Base-by-base conservation (phyloP, 2,797 vertebrate species). In the Crocidura indochinensis region DNA sequence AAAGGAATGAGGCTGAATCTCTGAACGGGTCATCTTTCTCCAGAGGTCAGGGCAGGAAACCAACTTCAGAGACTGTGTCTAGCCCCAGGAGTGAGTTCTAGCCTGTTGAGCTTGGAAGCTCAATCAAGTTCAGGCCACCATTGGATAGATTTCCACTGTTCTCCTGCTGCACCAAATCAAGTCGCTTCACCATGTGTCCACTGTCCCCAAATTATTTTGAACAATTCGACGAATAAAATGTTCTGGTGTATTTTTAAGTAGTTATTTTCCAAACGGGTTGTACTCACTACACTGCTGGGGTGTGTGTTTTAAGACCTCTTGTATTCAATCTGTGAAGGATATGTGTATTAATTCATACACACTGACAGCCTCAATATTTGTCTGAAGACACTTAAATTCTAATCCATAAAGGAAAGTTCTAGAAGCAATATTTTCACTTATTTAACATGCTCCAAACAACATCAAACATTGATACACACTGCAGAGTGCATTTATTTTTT, bases 391-490 rank as follows among this genome's bases (percentile, higher is more conserved):
- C 94, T 94, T 92, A 96, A 97, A 91, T 96, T 89, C 94, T 95
- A 91, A 96, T 97, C 96, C 96, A 94, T 93, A 95, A 98, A 97
- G 67, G 46, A 97, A 97, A 98, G 96, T 98, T 95, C 94, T 97
- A 97, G 97, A 98, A 98, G 97, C 98, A 98, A 98, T 98, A 98
- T 98, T 98, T 98, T 98, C 97, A 97, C 98, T 98, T 96, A 97
- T 84, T 97, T 98, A 96, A 96, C 97, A 98, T 97, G 97, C 98
- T 99, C 98, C 98, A 97, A 97, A 97, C 96, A 96, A 97, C 96
- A 96, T 92, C 95, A 47, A 92, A 27, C 92, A 91, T 95, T 91
- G 90, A 93, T 96, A 93, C 88, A 91, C 88, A 92, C 93, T 97
- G 94, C 97, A 98, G 97, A 98, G 97, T 97, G 96, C 97, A 97